A percentile compares a stretch with the other conserved stretches of the same genome.
Conservation (phyloP, 2,113 vertebrate species). For the Elephas maximus region DNA sequence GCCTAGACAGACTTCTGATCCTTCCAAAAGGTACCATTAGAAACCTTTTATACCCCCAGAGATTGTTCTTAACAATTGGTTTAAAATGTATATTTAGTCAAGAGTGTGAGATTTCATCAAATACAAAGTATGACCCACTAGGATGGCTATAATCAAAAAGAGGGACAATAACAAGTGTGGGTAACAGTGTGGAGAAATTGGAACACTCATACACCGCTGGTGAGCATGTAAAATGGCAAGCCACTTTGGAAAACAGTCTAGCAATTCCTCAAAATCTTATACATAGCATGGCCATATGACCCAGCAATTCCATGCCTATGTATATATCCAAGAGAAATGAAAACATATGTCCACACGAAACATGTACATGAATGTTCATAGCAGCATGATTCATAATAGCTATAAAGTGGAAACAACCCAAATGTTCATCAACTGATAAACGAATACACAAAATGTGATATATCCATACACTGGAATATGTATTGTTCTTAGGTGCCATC, state of each 20-base stretch:
- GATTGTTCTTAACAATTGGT: constrained; percentile 4
- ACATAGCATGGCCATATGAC: not conserved
- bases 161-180: not conserved
- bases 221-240: not conserved
- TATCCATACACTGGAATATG: not conserved
- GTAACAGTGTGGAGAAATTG: not conserved
- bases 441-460: not conserved
- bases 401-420: constrained; percentile 32
- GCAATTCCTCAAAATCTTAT: constrained; percentile 23
- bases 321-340: constrained; percentile 52
- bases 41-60: not conserved
- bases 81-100: constrained; percentile 15
- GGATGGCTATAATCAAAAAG: not conserved
- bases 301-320: constrained; percentile 9
- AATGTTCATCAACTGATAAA: constrained; percentile 10
- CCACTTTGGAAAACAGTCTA: constrained; percentile 42
- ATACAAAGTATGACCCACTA: not conserved
- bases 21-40: constrained; percentile 48
- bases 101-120: not conserved
- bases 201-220: not conserved
- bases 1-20: not conserved
- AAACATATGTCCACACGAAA: constrained; percentile 26
- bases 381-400: not conserved
- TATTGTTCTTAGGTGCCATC: too few relatives aligned
- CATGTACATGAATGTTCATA: not conserved